phyloP scores from a whole-genome alignment of 2,113 vertebrate species.

The Reinhardtius hippoglossoides region DNA sequence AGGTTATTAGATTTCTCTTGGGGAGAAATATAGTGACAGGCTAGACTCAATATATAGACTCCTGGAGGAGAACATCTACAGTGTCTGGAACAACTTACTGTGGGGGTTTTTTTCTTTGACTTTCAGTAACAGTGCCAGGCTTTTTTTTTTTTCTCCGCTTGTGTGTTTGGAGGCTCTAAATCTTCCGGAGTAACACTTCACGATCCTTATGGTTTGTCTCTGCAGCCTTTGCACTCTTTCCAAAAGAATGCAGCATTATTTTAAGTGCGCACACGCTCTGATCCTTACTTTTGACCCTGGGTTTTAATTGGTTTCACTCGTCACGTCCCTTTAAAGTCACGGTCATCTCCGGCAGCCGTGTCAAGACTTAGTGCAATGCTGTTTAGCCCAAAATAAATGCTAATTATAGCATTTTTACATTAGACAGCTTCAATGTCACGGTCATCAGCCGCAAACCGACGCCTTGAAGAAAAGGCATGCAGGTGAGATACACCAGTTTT shows the following conservation, averaged over 20 bases:
- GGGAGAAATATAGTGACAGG: constrained; percentile 59
- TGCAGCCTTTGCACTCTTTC: not conserved
- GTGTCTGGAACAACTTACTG: constrained; percentile 11
- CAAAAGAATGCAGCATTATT: constrained; percentile 1
- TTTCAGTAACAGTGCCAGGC: constrained; percentile 4
- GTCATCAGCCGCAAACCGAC: not conserved
- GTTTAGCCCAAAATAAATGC: constrained; percentile 59
- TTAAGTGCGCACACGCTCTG: constrained; percentile 29
- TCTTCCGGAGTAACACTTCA: not conserved
- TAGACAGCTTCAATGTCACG: constrained; percentile 15
- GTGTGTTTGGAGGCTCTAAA: not conserved
- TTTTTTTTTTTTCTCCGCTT: not conserved
- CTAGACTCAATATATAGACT: constrained; percentile 33
- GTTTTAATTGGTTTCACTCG: constrained; percentile 53
- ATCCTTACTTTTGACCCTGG: constrained; percentile 50
- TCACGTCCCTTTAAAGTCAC: constrained; percentile 32
- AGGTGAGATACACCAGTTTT: not conserved
- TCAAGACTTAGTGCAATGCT: constrained; percentile 23
- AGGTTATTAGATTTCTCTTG: constrained; percentile 68
- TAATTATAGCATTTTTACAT: constrained; percentile 41
- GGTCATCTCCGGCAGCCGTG: constrained; percentile 27
- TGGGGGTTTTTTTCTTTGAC: constrained; percentile 19
- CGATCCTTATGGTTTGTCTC: not conserved
- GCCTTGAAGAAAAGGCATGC: constrained; percentile 1
- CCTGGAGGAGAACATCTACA: constrained; percentile 27